A percentile compares a stretch with the other conserved stretches of the same genome.
Conservation (phyloP, 2,797 vertebrate species). For the Kryptopterus vitreolus region DNA sequence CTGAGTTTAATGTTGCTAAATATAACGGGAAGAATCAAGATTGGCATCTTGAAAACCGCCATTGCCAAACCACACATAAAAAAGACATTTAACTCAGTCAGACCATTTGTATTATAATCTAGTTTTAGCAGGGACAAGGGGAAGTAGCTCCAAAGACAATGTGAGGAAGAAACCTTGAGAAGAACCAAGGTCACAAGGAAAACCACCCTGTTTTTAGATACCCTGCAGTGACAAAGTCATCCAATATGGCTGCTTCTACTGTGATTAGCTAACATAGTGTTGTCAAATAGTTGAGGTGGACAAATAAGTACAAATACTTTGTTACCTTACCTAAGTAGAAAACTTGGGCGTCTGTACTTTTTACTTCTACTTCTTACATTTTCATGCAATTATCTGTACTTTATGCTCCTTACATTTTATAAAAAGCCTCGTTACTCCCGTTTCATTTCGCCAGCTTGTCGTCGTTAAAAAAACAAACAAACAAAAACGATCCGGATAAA, state of each 20-base stretch:
- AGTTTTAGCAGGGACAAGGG: not conserved
- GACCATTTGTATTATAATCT: not conserved
- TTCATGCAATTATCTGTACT: no score
- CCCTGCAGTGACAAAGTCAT: not conserved
- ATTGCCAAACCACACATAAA: not conserved
- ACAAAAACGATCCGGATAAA: no score
- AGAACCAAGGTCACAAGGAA: not conserved
- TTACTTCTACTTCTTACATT: no score
- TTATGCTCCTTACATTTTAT: no score
- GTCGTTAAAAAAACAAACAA: no score
- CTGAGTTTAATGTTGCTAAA: not conserved
- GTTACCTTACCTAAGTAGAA: no score
- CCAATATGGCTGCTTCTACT: not conserved
- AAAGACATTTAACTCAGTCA: not conserved
- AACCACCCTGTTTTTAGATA: not conserved
- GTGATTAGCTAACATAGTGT: not conserved
- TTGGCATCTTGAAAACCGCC: not conserved
- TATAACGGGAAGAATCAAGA: not conserved
- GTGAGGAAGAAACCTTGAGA: not conserved
- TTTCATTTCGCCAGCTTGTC: no score
- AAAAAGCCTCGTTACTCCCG: no score
- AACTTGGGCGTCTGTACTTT: no score
- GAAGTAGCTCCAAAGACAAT: not conserved
- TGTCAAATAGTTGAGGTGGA: no score
- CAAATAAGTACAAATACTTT: no score